phyloP scores from a whole-genome alignment of 2,888 invertebrate genomes.

The Macrostomum cliftonense region DNA sequence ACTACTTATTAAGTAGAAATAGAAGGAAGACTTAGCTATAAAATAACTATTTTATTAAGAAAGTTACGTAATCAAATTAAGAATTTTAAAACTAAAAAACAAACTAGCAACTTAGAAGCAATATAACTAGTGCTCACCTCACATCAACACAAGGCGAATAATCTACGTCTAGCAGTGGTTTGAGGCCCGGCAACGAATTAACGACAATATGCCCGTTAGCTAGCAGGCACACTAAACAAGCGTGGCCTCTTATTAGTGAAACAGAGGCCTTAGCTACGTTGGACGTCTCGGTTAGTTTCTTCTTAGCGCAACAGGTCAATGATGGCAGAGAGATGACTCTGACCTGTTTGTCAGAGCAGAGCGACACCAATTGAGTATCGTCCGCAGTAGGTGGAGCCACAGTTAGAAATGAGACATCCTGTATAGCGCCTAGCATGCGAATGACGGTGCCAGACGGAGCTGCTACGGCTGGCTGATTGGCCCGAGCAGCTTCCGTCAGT shows the following conservation, averaged over 20 bases:
- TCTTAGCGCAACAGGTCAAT: constrained; percentile 77
- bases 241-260: constrained; percentile 62
- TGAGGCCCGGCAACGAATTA: constrained; percentile 82
- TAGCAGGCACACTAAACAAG: constrained; percentile 76
- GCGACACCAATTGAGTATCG: constrained; percentile 65
- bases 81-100: too few relatives aligned
- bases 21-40: too few relatives aligned
- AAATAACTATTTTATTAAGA: too few relatives aligned
- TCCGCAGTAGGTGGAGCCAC: too few relatives aligned
- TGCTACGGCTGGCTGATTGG: constrained; percentile 46
- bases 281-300: constrained; percentile 66
- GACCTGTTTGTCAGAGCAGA: constrained; percentile 64
- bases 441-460: constrained; percentile 77
- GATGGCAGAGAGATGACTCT: constrained; percentile 73
- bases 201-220: constrained; percentile 79
- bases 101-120: too few relatives aligned
- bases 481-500: constrained; percentile 18
- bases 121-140: too few relatives aligned
- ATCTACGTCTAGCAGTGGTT: constrained; percentile 72
- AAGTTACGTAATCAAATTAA: too few relatives aligned
- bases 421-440: constrained; percentile 78
- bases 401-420: constrained; percentile 85
- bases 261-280: constrained; percentile 84
- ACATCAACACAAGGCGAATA: constrained; percentile 80
- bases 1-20: neutral